Evolutionary conservation across 2,888 invertebrate species (phyloP).

Genomic region (Seira musarum): DNA sequence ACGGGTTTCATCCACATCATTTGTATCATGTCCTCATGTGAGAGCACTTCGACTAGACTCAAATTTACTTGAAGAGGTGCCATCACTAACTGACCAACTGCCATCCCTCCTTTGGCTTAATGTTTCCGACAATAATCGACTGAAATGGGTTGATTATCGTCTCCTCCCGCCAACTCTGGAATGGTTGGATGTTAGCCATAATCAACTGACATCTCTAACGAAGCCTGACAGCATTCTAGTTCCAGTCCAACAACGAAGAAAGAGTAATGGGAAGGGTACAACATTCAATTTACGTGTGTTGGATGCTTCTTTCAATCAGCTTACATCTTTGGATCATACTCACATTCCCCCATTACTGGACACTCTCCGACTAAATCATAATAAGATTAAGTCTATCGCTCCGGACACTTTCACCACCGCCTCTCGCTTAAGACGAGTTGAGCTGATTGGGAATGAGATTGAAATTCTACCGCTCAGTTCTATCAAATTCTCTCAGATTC

Average conservation of each 20-base stretch:
- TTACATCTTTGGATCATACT: constrained; percentile 71
- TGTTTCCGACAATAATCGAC: constrained; percentile 82
- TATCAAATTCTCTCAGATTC: constrained; percentile 79
- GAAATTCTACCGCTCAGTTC: constrained; percentile 82
- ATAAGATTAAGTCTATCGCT: constrained; percentile 82
- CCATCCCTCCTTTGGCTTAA: constrained; percentile 85
- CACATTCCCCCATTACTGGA: constrained; percentile 71
- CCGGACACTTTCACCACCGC: constrained; percentile 69
- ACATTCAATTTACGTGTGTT: constrained; percentile 70
- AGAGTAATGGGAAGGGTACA: too few relatives aligned
- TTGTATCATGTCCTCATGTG: constrained; percentile 82
- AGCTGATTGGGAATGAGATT: constrained; percentile 83
- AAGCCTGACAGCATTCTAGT: too few relatives aligned
- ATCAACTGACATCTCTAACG: constrained; percentile 76
- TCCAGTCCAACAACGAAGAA: too few relatives aligned
- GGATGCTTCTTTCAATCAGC: constrained; percentile 70
- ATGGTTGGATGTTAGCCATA: constrained; percentile 87
- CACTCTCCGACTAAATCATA: constrained; percentile 77
- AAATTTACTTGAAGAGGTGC: constrained; percentile 81
- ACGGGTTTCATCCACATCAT: constrained; percentile 84
- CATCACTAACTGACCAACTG: constrained; percentile 67
- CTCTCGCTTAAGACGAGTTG: constrained; percentile 81
- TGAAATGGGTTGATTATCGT: constrained; percentile 86
- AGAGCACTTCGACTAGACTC: constrained; percentile 85
- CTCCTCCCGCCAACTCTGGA: constrained; percentile 83